Evolutionary conservation across 2,113 vertebrate genomes (phyloP).

Genomic region (Corynorhinus townsendii): DNA sequence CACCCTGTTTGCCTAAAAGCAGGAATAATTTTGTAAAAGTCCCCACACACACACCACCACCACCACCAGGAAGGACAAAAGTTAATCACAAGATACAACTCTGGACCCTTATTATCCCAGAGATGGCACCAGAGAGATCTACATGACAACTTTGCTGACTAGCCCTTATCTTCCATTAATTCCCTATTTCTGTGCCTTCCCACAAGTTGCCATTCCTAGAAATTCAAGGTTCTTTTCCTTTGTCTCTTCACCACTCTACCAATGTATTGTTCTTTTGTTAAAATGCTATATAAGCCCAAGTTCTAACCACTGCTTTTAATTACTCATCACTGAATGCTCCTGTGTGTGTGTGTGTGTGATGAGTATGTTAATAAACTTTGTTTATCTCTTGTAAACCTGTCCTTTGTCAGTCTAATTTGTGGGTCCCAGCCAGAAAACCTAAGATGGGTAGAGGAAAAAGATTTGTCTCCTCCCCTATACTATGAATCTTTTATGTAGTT

Average conservation of each 20-base stretch:
- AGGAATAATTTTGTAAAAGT: background rate
- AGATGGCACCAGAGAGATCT: background rate
- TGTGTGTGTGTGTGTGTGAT: no score
- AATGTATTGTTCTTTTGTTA: background rate
- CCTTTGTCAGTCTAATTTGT: background rate
- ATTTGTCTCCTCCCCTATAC: background rate
- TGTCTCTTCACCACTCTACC: background rate
- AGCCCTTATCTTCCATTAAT: no score
- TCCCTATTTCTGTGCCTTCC: background rate
- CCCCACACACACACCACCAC: background rate
- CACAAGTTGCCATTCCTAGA: background rate
- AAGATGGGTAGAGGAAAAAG: background rate
- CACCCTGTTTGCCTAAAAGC: background rate
- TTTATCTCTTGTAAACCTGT: background rate
- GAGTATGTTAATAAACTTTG: background rate
- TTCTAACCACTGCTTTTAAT: background rate
- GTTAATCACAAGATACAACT: background rate
- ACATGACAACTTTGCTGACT: background rate
- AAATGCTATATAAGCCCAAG: background rate
- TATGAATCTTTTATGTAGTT: background rate
- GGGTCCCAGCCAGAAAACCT: background rate
- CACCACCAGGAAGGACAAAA: background rate
- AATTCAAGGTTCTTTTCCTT: background rate
- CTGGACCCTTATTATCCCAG: background rate
- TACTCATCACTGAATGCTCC: background rate